Evolutionary conservation across 2,888 invertebrate genomes (phyloP).

Genomic region (Diarsia dahlii): DNA sequence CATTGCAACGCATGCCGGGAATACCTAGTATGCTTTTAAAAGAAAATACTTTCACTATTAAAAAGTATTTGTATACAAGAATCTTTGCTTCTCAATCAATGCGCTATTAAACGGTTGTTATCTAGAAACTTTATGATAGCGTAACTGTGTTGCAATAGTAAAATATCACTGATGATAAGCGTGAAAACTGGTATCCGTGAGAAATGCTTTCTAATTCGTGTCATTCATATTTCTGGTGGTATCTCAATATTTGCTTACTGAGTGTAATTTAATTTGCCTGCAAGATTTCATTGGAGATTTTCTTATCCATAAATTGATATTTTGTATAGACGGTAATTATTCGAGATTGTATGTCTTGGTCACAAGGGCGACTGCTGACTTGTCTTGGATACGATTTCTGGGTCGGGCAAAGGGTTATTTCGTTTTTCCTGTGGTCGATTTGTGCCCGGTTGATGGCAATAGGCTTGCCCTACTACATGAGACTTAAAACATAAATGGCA

Average conservation of each 20-base stretch:
- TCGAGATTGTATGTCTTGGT: background rate
- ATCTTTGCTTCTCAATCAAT: slow-evolving; percentile 22
- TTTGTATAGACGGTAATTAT: no score
- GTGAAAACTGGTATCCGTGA: slow-evolving; percentile 50
- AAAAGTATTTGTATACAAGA: slow-evolving; percentile 37
- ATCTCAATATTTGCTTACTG: slow-evolving; percentile 18
- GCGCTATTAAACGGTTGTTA: slow-evolving; percentile 40
- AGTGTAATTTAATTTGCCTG: no score
- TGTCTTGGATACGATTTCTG: no score
- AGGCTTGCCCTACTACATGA: no score
- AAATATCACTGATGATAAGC: slow-evolving; percentile 46
- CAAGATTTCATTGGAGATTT: background rate
- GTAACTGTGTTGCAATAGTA: slow-evolving; percentile 32
- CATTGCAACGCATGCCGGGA: no score
- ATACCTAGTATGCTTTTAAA: no score
- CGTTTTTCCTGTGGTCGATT: no score
- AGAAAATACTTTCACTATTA: slow-evolving; percentile 46
- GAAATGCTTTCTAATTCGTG: slow-evolving; percentile 56
- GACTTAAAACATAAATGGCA: no score
- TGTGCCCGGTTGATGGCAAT: no score
- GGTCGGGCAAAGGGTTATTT: no score
- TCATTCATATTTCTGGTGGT: slow-evolving; percentile 29
- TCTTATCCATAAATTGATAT: background rate
- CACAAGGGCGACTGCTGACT: no score
- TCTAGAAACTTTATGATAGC: slow-evolving; percentile 30